A percentile compares a stretch with the other conserved stretches of the same genome.
Conservation (phyloP, 2,113 vertebrate genomes). For the Campylomormyrus tamandua region DNA sequence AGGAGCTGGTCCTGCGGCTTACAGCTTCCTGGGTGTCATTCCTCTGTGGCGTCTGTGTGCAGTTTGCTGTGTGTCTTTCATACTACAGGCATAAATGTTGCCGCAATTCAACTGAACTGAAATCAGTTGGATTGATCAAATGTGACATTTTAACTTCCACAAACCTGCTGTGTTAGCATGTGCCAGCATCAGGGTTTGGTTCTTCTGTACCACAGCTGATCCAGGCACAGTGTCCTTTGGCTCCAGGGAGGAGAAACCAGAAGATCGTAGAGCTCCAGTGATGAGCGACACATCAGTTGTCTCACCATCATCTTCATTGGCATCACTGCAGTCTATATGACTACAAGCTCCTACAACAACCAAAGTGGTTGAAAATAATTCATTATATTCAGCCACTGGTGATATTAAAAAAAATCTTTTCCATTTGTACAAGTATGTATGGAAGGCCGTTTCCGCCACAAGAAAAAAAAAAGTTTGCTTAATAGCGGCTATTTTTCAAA, state of each 20-base stretch:
- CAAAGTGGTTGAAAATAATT: not conserved
- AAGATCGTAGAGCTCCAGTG: constrained; percentile 70
- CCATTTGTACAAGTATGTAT: not conserved
- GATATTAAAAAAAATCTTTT: not conserved
- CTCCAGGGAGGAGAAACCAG: constrained; percentile 9
- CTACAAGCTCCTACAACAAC: constrained; percentile 66
- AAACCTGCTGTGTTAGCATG: constrained; percentile 79
- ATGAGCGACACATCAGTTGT: constrained; percentile 76
- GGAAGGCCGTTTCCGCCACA: not conserved
- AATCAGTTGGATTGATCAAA: not conserved
- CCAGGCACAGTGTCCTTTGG: constrained; percentile 19
- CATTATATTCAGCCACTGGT: not conserved
- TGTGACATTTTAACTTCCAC: not conserved
- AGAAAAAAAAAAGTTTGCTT: not conserved
- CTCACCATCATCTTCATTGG: constrained; percentile 36
- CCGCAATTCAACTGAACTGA: not conserved
- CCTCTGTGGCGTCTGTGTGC: not conserved
- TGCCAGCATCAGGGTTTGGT: constrained; percentile 54
- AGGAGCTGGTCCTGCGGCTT: not conserved
- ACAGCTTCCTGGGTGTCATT: not conserved
- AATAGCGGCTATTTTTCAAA: not conserved
- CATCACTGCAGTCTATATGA: constrained; percentile 59
- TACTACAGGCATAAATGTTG: not conserved
- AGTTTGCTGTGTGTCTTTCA: not conserved
- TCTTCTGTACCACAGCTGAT: constrained; percentile 63